Percentiles rank a stretch among this genome's conserved stretches.
These are phyloP conservation scores for Harpagifer antarcticus DNA, from an alignment of 2,797 vertebrate genomes.

Conservation along the genomic window DNA sequence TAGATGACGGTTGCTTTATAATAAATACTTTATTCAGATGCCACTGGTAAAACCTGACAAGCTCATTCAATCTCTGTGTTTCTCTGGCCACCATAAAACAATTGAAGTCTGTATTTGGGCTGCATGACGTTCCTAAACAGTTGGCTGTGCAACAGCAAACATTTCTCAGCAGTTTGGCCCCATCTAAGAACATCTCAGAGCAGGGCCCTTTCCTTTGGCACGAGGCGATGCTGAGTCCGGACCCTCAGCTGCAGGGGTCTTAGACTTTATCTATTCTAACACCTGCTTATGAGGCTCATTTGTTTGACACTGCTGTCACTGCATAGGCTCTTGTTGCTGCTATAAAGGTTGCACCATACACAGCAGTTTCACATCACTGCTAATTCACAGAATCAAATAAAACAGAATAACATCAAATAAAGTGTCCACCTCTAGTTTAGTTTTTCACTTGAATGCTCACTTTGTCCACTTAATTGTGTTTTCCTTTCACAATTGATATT, in stretches of 20 bases:
- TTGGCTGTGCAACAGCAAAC: conserved; percentile 42
- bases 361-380: conserved; percentile 24
- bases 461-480: neutral
- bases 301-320: conserved; percentile 39
- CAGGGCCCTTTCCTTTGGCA: conserved; percentile 74
- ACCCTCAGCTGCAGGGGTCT: conserved; percentile 30
- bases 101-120: conserved; percentile 24
- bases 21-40: conserved; percentile 34
- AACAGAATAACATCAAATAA: conserved; percentile 26
- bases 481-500: conserved; percentile 4
- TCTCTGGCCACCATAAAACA: conserved; percentile 11
- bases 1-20: conserved; percentile 12
- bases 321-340: conserved; percentile 14
- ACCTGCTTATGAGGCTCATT: conserved; percentile 16
- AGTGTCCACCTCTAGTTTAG: neutral
- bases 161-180: conserved; percentile 42
- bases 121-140: conserved; percentile 29
- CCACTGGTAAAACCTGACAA: conserved; percentile 28
- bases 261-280: conserved; percentile 27
- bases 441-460: neutral
- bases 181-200: conserved; percentile 39
- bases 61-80: conserved; percentile 19
- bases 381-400: conserved; percentile 31
- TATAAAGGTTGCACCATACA: conserved; percentile 21
- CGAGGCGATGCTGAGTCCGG: conserved; percentile 16